Conservation (phyloP, 2,113 vertebrate species). For the Clarias batrachus region DNA sequence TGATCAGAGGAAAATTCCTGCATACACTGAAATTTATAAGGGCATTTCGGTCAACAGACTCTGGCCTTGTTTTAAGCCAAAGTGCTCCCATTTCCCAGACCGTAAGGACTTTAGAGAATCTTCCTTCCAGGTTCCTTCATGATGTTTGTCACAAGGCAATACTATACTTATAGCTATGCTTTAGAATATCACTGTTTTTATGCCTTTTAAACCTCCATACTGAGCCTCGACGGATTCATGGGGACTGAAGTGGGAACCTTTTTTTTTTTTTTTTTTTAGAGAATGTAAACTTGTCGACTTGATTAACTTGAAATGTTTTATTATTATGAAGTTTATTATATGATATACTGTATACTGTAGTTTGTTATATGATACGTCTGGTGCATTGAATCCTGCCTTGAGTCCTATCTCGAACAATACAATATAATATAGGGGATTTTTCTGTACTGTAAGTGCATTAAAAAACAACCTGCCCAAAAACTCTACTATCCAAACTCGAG, state of each 20-base stretch:
- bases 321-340: not conserved
- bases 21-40: not conserved
- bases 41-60: not conserved
- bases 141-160: not conserved
- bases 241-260: too few relatives aligned
- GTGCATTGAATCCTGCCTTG: not conserved
- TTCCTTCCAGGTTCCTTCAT: not conserved
- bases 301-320: not conserved
- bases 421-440: not conserved
- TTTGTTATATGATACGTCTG: not conserved
- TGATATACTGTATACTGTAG: not conserved
- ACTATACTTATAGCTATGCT: not conserved
- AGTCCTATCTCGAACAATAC: not conserved
- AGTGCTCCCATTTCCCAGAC: not conserved
- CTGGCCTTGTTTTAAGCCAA: not conserved
- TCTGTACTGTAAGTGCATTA: not conserved
- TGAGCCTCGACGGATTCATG: not conserved
- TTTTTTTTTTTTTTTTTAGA: too few relatives aligned
- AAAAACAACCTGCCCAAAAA: not conserved
- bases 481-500: not conserved
- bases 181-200: not conserved
- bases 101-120: not conserved
- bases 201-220: not conserved
- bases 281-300: not conserved
- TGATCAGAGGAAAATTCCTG: not conserved